Conservation (phyloP, 2,797 vertebrate species). For the Nothura maculosa region DNA sequence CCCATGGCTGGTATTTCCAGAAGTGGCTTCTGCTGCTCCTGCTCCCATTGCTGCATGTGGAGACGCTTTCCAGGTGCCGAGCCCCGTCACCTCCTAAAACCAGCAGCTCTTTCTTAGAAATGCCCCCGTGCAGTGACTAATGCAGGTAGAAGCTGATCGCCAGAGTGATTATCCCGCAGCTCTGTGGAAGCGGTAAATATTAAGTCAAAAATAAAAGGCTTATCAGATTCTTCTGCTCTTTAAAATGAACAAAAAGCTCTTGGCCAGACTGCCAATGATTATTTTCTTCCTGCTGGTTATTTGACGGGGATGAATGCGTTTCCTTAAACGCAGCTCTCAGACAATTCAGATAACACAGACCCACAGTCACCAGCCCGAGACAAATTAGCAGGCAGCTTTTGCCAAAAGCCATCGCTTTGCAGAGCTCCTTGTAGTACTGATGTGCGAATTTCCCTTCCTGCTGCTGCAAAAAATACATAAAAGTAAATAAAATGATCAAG, state of each 20-base stretch:
- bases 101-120: background rate
- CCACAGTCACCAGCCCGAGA: background rate
- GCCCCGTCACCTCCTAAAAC: background rate
- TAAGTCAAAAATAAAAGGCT: background rate
- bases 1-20: background rate
- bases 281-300: background rate
- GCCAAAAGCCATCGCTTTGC: background rate
- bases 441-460: background rate
- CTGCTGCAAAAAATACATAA: no score
- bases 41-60: background rate
- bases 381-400: background rate
- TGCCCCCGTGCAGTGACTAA: background rate
- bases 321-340: background rate
- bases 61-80: background rate
- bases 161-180: background rate
- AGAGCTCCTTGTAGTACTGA: background rate
- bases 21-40: background rate
- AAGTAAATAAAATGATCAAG: background rate
- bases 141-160: background rate
- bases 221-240: background rate
- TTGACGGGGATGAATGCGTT: background rate
- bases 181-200: background rate
- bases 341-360: background rate
- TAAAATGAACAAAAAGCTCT: background rate
- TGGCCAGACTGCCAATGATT: background rate